phyloP scores from a whole-genome alignment of 2,888 invertebrate species.

The Entomobrya multifasciata region DNA sequence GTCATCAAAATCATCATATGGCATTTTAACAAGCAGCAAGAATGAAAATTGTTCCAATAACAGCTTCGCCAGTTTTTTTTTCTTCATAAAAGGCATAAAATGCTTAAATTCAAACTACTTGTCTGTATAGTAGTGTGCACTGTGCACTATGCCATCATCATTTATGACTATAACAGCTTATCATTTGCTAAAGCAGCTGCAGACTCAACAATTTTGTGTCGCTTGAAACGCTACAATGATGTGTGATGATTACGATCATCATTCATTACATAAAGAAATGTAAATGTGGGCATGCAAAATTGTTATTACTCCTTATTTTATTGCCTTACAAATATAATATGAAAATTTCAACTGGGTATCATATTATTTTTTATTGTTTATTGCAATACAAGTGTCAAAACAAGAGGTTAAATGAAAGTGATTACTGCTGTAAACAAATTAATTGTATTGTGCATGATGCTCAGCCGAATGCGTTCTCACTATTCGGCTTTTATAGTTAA shows the following conservation, averaged over 20 bases:
- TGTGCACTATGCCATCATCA: too few relatives aligned
- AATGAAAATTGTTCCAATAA: conserved; percentile 17
- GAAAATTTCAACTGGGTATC: not conserved
- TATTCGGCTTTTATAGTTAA: too few relatives aligned
- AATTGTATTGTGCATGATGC: too few relatives aligned
- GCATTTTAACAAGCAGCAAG: not conserved
- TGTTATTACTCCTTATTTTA: conserved; percentile 10
- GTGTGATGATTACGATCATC: conserved; percentile 3
- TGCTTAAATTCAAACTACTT: conserved; percentile 1
- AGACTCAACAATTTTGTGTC: conserved; percentile 24
- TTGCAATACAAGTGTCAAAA: conserved; percentile 49
- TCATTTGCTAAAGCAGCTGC: conserved; percentile 42
- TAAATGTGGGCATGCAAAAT: conserved; percentile 30
- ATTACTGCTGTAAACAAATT: conserved; percentile 44
- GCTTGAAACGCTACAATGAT: not conserved
- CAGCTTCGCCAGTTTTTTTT: not conserved
- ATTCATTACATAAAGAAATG: conserved; percentile 22
- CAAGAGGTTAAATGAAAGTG: conserved; percentile 33
- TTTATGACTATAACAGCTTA: conserved; percentile 33
- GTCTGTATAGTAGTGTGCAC: too few relatives aligned
- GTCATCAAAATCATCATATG: not conserved
- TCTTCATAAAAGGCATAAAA: not conserved
- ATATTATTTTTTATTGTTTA: conserved; percentile 35
- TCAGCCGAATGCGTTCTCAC: not conserved
- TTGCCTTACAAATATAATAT: not conserved